A percentile compares a stretch with the other conserved stretches of the same genome.
Conservation (phyloP, 30 jellyfish, hydroid and myxozoan genomes). For the Haliclystus octoradiatus region DNA sequence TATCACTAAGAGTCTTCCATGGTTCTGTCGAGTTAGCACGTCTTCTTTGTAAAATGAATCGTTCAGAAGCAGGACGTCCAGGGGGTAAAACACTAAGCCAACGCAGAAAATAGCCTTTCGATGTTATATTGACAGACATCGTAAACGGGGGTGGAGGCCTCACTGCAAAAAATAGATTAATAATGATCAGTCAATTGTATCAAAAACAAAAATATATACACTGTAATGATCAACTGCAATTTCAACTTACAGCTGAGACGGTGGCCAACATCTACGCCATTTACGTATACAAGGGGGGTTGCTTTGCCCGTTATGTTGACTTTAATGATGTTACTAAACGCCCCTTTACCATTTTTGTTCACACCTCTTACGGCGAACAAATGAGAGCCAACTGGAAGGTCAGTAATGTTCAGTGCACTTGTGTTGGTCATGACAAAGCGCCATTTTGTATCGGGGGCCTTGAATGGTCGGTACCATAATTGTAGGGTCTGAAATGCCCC, state of each 20-base stretch:
- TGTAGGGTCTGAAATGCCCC: conserved; percentile 56
- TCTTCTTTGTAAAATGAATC: conserved; percentile 25
- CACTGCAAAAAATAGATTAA: conserved; percentile 8
- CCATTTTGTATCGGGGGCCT: conserved; percentile 67
- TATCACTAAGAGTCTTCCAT: conserved; percentile 21
- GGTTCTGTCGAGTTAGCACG: conserved; percentile 3
- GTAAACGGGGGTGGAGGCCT: conserved; percentile 76
- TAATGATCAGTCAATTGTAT: not conserved
- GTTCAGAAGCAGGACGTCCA: conserved; percentile 66
- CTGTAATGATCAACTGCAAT: not conserved
- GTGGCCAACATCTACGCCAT: not conserved
- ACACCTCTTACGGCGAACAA: conserved; percentile 58
- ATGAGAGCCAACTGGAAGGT: conserved; percentile 15
- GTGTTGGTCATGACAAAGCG: not conserved
- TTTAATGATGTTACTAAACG: conserved; percentile 49
- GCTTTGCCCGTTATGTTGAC: conserved; percentile 17
- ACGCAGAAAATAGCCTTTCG: conserved; percentile 39
- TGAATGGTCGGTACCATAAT: conserved; percentile 76
- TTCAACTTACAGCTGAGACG: not conserved
- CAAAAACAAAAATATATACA: not conserved
- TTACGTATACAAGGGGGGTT: not conserved
- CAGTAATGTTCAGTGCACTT: conserved; percentile 21
- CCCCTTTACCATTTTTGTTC: conserved; percentile 66
- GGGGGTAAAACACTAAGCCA: conserved; percentile 71
- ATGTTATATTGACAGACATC: conserved; percentile 40